A percentile compares a stretch with the other conserved stretches of the same genome.
Evolutionary conservation across 2,797 vertebrate species (phyloP).

Genomic region (Simalia tracyae): DNA sequence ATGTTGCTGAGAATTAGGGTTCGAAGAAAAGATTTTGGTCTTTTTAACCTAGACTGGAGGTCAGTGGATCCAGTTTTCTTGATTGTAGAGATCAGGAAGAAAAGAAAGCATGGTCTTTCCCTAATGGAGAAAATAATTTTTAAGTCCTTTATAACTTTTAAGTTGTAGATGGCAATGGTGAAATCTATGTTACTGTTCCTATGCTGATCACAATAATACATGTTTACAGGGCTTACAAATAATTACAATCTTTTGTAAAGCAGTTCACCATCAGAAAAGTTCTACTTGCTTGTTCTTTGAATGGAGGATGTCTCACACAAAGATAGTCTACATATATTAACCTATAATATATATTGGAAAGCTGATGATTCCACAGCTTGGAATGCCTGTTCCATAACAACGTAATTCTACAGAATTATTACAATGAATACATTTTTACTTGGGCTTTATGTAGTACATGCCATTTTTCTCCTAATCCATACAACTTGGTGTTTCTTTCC

Average conservation of each 20-base stretch:
- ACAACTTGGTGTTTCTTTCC: neutral
- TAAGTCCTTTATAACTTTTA: neutral
- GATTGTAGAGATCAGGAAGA: neutral
- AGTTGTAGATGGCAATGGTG: neutral
- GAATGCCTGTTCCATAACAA: constrained; percentile 15
- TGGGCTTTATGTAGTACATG: neutral
- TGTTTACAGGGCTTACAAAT: constrained; percentile 58
- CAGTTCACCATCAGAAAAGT: constrained; percentile 35
- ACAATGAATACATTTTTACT: constrained; percentile 34
- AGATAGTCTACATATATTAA: constrained; percentile 11
- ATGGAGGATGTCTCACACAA: constrained; percentile 33
- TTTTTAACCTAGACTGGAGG: constrained; percentile 32
- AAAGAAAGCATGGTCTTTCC: neutral
- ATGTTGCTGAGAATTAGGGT: constrained; percentile 39
- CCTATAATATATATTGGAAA: constrained; percentile 25
- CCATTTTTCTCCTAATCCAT: constrained; percentile 4
- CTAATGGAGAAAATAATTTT: neutral
- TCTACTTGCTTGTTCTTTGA: constrained; percentile 31
- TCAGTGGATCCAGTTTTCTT: neutral
- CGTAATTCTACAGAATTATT: constrained; percentile 24
- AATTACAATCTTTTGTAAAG: constrained; percentile 20
- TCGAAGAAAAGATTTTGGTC: constrained; percentile 25
- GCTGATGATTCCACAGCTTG: constrained; percentile 12
- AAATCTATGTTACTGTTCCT: neutral
- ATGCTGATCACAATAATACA: constrained; percentile 36